Base-by-base conservation (phyloP, 1,140 invertebrate species). In the Drosophila guanche region DNA sequence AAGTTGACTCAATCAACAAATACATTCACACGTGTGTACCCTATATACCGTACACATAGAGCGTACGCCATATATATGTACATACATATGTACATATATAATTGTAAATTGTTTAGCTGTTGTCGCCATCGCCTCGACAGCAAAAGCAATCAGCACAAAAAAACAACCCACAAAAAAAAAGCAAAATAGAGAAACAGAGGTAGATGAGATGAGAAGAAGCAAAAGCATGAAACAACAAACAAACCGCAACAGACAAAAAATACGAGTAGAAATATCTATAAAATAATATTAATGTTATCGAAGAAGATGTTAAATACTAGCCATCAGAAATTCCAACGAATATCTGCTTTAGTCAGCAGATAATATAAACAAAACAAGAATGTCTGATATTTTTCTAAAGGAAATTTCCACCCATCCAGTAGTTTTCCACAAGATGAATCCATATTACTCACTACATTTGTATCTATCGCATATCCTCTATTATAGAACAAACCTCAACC, bases 1-100 rank as follows among this genome's bases (percentile, higher is more conserved):
- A 78, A 81, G 68, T 77, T 81, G 69, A 81, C 51, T 81, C 69
- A 83, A 83, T 78, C 68, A 65, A 65, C 45, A 72, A 54, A 75
- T 43, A 75, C 55, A 65, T 20, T 57, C 29, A 23, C 14, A 47
- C 29, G 10, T 27, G 25, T 27, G 25, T 27, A 27, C 25, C 12
- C 43, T 40, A 62, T 51, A 33, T 42, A 33, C 56, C 50, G 33
- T 42, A 3, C 29, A 33, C 29, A 33, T 33, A 33, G 3, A 33
- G 29, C 29, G 29, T 8, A 8, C 29, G 5, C 29, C 43, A 27
- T 52, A 75, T 59, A 54, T 41, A 67, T 8, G 41, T 14, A 72
- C 41, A 60, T 42, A 48, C 40, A 40, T 16, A 42, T 61, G 29
- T 55, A 48, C 6, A 16, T 58, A 43, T 41, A 71, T 54, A 70